phyloP scores from a whole-genome alignment of 2,797 vertebrate species.

The Numenius phaeopus region DNA sequence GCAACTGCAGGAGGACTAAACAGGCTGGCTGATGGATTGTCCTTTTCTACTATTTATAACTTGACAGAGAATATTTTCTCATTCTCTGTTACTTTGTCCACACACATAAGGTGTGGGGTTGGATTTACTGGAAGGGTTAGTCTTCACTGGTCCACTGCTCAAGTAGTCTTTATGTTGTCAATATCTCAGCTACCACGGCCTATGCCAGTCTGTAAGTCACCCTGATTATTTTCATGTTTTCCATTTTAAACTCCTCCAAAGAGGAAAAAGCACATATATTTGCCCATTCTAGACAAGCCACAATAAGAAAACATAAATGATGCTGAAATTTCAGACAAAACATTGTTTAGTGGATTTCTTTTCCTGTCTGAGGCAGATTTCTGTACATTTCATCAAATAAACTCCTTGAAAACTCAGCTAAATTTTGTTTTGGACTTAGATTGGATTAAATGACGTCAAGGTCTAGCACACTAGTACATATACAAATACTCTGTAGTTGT shows the following conservation, averaged over 20 bases:
- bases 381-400: background rate
- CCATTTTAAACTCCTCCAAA: background rate
- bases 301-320: background rate
- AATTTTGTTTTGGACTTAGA: background rate
- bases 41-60: background rate
- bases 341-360: background rate
- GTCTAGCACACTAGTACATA: background rate
- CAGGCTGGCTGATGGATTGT: background rate
- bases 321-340: background rate
- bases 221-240: background rate
- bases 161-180: background rate
- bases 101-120: accelerated
- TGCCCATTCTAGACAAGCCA: background rate
- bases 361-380: background rate
- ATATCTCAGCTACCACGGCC: background rate
- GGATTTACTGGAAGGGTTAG: background rate
- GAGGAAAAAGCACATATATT: background rate
- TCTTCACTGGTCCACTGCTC: background rate
- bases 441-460: background rate
- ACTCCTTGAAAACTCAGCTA: background rate
- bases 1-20: background rate
- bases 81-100: background rate
- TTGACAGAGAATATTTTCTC: background rate
- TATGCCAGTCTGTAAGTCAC: background rate
- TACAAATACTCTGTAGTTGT: background rate